phyloP scores from a whole-genome alignment of 1,140 invertebrate species.

The Drosophila truncata region DNA sequence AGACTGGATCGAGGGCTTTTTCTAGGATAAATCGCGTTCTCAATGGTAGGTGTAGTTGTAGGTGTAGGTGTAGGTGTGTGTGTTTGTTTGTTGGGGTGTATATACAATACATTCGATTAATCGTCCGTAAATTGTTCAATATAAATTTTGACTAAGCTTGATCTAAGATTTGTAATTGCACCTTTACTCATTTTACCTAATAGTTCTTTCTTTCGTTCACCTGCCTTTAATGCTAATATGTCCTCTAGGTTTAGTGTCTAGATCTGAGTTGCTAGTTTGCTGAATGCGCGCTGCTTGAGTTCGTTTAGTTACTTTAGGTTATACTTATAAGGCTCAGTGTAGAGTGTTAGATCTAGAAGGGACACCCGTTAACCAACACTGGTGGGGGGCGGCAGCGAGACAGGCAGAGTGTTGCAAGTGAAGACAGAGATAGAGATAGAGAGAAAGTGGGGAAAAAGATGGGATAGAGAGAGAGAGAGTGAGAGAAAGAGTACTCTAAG shows the following conservation, averaged over 20 bases:
- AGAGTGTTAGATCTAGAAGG: constrained; percentile 50
- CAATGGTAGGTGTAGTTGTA: background rate
- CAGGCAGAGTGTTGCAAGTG: constrained; percentile 7
- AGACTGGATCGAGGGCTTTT: constrained; percentile 37
- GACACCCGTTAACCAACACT: constrained; percentile 11
- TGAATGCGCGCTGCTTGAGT: constrained; percentile 39
- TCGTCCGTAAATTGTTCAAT: constrained; percentile 43
- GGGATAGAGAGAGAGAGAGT: background rate
- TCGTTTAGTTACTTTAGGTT: constrained; percentile 52
- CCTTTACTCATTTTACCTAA: constrained; percentile 42
- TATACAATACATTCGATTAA: constrained; percentile 28
- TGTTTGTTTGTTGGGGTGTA: constrained; percentile 4
- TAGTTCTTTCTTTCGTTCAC: constrained; percentile 37
- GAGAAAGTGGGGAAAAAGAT: background rate
- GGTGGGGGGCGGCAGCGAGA: constrained; percentile 26
- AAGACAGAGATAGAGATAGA: background rate
- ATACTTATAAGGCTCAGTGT: constrained; percentile 77
- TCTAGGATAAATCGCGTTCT: constrained; percentile 19
- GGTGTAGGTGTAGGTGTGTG: background rate
- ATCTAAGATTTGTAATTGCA: constrained; percentile 78
- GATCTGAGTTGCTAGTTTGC: constrained; percentile 41
- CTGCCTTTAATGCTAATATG: constrained; percentile 13
- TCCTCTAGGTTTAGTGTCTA: constrained; percentile 16
- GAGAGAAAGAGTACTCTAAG: constrained; percentile 22
- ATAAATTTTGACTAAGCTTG: constrained; percentile 73